Evolutionary conservation across 1,140 invertebrate species (phyloP), one percentile per base, ranked within the genome.

Genomic region (Cecropterus lyciades): DNA sequence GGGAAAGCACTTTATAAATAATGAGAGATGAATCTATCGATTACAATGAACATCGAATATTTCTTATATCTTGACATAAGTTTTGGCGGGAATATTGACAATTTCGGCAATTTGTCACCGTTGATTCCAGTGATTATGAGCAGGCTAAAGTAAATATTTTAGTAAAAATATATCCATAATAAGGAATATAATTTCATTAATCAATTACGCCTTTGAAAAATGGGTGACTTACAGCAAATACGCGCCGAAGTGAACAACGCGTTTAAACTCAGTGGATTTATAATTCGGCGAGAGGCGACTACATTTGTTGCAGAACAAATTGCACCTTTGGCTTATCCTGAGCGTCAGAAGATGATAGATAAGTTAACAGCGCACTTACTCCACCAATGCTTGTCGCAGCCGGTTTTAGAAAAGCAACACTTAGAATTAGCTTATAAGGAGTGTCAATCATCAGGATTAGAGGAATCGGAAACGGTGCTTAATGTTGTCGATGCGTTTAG

Each of bases 401-500:
- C 95, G 7, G 94, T 96, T 56, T 94, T 98, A 46, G 95, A 96
- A 69, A 93, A 95, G 55, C 92, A 95, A 37, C 94, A 95, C 64
- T 92, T 98, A 73, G 95, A 97, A 87, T 79, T 93, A 69, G 97
- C 97, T 11, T 95, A 97, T 46, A 95, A 94, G 92, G 95, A 96
- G 85, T 95, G 95, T 73, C 95, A 96, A 48, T 93, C 94, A 27
- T 93, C 94, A 66, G 94, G 95, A 9, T 92, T 95, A 27, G 95
- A 97, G 80, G 95, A 96, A 57, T 93, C 95, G 42, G 97, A 97
- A 85, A 95, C 96, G 5, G 84, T 97, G 1, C 94, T 98, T 14
- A 95, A 94, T 84, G 94, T 98, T 0, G 97, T 98, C 59, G 94
- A 96, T 92, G 96, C 95, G 0, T 97, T 96, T 84, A 94, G 95